A percentile compares a stretch with the other conserved stretches of the same genome.
Conservation (phyloP, 2,888 invertebrate species). For the Sinopyrophorus schimmeli region DNA sequence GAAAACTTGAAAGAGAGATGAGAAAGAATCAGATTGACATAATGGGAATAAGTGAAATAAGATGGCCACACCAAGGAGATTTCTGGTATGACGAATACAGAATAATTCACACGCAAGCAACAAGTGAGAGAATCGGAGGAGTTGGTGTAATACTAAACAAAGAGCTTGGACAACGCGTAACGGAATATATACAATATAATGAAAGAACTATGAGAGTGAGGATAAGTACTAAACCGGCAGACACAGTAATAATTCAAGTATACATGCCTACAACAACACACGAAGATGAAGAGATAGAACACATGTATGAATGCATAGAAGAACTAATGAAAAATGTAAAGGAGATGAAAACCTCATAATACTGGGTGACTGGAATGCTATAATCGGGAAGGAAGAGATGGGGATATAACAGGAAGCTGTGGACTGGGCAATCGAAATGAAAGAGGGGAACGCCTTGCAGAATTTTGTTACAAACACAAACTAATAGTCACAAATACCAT, state of each 20-base stretch:
- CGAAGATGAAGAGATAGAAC: not conserved
- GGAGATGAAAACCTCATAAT: conserved; percentile 5
- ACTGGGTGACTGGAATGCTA: conserved; percentile 1
- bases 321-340: not conserved
- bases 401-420: not conserved
- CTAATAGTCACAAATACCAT: too few relatives aligned
- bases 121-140: not conserved
- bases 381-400: conserved; percentile 2
- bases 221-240: not conserved
- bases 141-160: not conserved
- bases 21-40: not conserved
- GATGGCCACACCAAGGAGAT: conserved; percentile 5
- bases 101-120: not conserved
- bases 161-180: not conserved
- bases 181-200: not conserved
- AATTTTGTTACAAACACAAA: too few relatives aligned
- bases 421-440: not conserved
- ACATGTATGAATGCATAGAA: conserved; percentile 2
- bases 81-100: conserved; percentile 1
- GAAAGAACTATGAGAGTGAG: too few relatives aligned
- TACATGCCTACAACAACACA: conserved; percentile 2
- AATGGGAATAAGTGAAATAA: not conserved
- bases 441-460: not conserved
- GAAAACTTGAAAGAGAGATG: too few relatives aligned
- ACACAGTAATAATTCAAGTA: conserved; percentile 4